Evolutionary conservation across 1,140 invertebrate species (phyloP).

Genomic region (Cydia pomonella): DNA sequence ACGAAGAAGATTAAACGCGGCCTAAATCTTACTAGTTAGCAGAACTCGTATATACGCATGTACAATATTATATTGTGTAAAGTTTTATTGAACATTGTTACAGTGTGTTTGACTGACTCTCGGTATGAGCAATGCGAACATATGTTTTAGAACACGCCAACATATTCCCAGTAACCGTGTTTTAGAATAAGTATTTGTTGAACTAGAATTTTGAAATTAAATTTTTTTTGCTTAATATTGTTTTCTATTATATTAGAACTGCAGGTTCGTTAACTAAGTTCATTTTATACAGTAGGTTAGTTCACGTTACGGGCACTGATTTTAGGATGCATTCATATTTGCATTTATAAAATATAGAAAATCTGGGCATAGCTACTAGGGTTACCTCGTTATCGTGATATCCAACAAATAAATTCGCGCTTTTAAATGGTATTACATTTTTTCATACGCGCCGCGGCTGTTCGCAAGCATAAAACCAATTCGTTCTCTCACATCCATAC

Average conservation of each 20-base stretch:
- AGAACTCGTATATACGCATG: too few relatives aligned
- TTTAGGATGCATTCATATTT: conserved; percentile 16
- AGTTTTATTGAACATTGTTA: too few relatives aligned
- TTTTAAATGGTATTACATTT: conserved; percentile 30
- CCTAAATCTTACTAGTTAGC: too few relatives aligned
- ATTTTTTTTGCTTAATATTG: neutral
- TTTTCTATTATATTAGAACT: neutral
- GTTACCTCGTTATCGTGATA: conserved; percentile 28
- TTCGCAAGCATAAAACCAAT: conserved; percentile 58
- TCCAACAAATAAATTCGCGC: conserved; percentile 23
- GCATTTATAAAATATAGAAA: conserved; percentile 9
- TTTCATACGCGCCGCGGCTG: conserved; percentile 38
- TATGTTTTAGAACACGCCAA: neutral
- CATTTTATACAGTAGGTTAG: neutral
- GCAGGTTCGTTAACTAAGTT: conserved; percentile 17
- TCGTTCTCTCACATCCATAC: conserved; percentile 68
- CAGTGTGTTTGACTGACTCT: too few relatives aligned
- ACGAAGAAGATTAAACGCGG: too few relatives aligned
- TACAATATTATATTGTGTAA: too few relatives aligned
- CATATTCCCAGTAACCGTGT: neutral
- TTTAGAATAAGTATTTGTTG: neutral
- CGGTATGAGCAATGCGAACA: too few relatives aligned
- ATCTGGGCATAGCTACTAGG: conserved; percentile 9
- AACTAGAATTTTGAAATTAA: neutral
- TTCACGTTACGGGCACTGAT: conserved; percentile 13